Percentiles rank a stretch among this genome's conserved stretches.
phyloP scores from a whole-genome alignment of 2,113 vertebrate species.

The Tamias sibiricus region DNA sequence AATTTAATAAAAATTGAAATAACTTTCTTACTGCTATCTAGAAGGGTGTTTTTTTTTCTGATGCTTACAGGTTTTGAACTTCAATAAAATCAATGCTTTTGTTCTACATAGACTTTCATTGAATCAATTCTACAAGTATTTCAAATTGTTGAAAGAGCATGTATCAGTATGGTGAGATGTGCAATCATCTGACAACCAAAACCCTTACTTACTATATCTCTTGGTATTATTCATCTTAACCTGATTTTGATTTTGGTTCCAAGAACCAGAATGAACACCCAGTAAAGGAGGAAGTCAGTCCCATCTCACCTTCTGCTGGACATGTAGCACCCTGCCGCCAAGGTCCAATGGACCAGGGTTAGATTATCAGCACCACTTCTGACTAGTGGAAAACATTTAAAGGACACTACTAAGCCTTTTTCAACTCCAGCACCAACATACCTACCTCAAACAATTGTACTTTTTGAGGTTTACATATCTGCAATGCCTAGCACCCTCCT shows the following conservation, averaged over 20 bases:
- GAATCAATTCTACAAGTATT: not conserved
- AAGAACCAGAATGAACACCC: not conserved
- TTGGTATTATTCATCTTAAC: not conserved
- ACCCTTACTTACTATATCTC: not conserved
- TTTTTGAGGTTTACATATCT: not conserved
- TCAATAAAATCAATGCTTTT: conserved; percentile 39
- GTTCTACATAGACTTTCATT: conserved; percentile 24
- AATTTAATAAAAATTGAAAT: conserved; percentile 26
- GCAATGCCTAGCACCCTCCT: not conserved
- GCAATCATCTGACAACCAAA: conserved; percentile 5
- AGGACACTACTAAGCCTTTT: not conserved
- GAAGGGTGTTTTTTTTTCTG: not conserved
- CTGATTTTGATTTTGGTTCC: not conserved
- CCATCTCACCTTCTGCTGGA: not conserved
- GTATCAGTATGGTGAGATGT: not conserved
- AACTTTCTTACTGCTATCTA: not conserved
- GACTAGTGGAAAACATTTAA: not conserved
- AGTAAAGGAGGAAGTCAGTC: not conserved
- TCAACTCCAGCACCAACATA: not conserved
- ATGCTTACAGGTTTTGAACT: not conserved
- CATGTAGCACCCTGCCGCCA: not conserved
- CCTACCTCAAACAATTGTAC: not conserved
- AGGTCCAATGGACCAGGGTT: not conserved
- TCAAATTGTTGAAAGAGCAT: not conserved
- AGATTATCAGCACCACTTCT: not conserved